Evolutionary conservation across 2,888 invertebrate genomes (phyloP).

Genomic region (Pediacus dermestoides): DNA sequence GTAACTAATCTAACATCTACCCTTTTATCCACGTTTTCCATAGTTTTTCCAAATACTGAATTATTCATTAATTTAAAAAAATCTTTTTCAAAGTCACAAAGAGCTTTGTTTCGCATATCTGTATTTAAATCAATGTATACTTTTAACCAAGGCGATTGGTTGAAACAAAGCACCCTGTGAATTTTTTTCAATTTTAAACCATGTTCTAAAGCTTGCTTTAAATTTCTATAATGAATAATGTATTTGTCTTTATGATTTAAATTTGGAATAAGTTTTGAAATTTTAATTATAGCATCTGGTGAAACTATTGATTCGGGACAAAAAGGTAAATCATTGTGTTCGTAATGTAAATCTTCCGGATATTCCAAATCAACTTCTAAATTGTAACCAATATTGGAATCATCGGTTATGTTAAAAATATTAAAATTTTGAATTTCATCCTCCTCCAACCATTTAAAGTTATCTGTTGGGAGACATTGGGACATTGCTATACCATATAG

Average conservation of each 20-base stretch:
- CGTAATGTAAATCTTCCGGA: slow-evolving; percentile 26
- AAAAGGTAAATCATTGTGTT: slow-evolving; percentile 32
- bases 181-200: slow-evolving; percentile 35
- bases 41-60: too few relatives aligned
- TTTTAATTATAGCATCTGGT: slow-evolving; percentile 19
- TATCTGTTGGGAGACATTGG: slow-evolving; percentile 31
- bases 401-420: slow-evolving; percentile 1
- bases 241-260: slow-evolving; percentile 32
- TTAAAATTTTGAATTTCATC: too few relatives aligned
- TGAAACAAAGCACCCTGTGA: slow-evolving; percentile 36
- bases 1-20: too few relatives aligned
- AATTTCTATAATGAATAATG: slow-evolving; percentile 36
- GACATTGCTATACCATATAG: slow-evolving; percentile 32
- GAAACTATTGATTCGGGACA: slow-evolving; percentile 32
- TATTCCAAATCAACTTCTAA: slow-evolving; percentile 35
- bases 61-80: too few relatives aligned
- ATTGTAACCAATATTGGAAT: slow-evolving; percentile 27
- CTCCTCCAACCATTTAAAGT: slow-evolving; percentile 31
- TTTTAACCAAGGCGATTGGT: slow-evolving; percentile 39
- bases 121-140: slow-evolving; percentile 38
- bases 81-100: too few relatives aligned
- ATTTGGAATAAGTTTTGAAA: slow-evolving; percentile 29
- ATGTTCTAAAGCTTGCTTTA: slow-evolving; percentile 34
- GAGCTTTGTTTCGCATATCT: slow-evolving; percentile 27
- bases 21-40: too few relatives aligned